phyloP scores from a whole-genome alignment of 2,797 vertebrate genomes.

The Lepidocolaptes lacrymiger region DNA sequence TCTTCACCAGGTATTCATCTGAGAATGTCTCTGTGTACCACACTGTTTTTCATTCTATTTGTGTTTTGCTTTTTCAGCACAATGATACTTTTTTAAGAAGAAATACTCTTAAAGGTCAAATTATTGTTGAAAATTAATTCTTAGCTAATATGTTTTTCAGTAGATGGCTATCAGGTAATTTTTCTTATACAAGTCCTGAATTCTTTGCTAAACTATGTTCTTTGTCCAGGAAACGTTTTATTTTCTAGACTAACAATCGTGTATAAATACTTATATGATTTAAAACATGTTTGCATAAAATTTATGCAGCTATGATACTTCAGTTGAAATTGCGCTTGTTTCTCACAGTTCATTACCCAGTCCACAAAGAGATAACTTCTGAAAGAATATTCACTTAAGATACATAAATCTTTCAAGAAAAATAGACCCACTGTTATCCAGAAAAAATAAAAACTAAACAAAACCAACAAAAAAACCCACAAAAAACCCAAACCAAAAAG shows the following conservation, averaged over 20 bases:
- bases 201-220: neutral
- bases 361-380: neutral
- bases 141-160: neutral
- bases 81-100: neutral
- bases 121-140: conserved; percentile 21
- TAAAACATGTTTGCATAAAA: neutral
- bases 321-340: neutral
- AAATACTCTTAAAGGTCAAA: conserved; percentile 8
- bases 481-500: no score
- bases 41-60: conserved; percentile 38
- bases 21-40: conserved; percentile 8
- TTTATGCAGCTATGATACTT: neutral
- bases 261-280: neutral
- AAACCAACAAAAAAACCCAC: no score
- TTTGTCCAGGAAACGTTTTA: neutral
- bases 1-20: conserved; percentile 49
- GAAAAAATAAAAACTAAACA: neutral
- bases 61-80: conserved; percentile 50
- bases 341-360: neutral
- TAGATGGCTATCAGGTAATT: neutral
- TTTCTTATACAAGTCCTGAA: neutral
- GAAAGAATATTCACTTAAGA: neutral
- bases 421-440: neutral
- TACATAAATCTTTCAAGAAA: neutral
- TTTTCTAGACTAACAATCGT: neutral